These are phyloP conservation scores for Wiebesia pumilae DNA, from an alignment of 1,140 invertebrate genomes.

Conservation along the genomic window DNA sequence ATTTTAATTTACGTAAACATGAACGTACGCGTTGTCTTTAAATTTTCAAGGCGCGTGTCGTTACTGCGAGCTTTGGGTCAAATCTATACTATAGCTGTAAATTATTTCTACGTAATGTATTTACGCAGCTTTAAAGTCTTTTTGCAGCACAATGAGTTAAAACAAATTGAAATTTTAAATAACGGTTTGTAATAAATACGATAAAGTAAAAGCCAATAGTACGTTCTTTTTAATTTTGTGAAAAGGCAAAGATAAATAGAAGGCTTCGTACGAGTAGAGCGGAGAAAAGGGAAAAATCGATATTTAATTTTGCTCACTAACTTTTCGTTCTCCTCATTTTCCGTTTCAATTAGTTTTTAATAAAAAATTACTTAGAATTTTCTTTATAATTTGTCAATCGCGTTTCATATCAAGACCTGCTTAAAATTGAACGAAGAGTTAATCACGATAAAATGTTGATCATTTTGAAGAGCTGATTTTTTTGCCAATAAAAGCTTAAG, in stretches of 20 bases:
- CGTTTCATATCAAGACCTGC: neutral
- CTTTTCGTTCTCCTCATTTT: neutral
- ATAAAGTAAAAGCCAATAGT: neutral
- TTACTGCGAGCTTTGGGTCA: neutral
- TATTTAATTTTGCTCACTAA: neutral
- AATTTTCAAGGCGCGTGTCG: neutral
- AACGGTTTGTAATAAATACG: neutral
- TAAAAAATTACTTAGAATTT: neutral
- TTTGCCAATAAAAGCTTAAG: neutral
- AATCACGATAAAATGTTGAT: conserved; percentile 1
- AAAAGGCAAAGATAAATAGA: neutral
- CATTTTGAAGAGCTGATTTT: neutral
- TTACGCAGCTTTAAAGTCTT: neutral
- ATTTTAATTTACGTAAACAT: neutral
- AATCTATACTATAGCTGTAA: neutral
- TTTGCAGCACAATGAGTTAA: neutral
- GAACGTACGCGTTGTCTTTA: neutral
- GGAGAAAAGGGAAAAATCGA: neutral
- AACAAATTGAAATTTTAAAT: neutral
- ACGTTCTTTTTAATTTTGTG: conserved; percentile 1
- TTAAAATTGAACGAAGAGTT: neutral
- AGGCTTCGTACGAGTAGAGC: neutral
- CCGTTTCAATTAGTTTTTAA: neutral
- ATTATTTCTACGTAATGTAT: neutral
- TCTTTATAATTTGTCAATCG: neutral